Evolutionary conservation across 1,140 invertebrate genomes (phyloP), one percentile per base, ranked within the genome.

Genomic region (Drosophila parabipectinata): DNA sequence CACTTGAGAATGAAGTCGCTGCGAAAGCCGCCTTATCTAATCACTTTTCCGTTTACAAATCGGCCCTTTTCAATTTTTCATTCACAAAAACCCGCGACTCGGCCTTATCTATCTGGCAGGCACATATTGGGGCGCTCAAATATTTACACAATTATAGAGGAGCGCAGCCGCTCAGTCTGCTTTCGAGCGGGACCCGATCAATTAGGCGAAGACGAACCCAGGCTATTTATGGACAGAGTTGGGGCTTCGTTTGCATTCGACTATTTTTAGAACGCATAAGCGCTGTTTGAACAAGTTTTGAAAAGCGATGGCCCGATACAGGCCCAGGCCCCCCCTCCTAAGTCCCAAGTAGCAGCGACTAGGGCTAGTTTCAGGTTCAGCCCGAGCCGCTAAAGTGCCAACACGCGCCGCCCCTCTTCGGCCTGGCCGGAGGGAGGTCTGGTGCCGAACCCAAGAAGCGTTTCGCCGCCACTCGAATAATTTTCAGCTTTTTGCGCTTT

Each of bases 351-450:
- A 63, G 21, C 37, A 51, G 50, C 51, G 41, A 39, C 51, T 69
- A 69, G 66, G 66, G 66, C 66, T 69, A 69, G 63, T 69, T 69
- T 69, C 51, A 69, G 66, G 51, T 69, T 69, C 63, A 32, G 50
- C 57, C 14, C 44, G 34, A 54, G 34, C 53, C 26, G 34, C 37
- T 84, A 72, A 83, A 84, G 80, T 79, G 72, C 80, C 67, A 84
- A 84, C 80, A 84, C 80, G 80, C 80, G 80, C 80, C 80, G 60
- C 64, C 24, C 45, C 26, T 24, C 51, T 26, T 30, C 39, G 26
- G 48, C 28, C 21, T 21, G 21, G 21, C 21, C 21, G 21, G 21
- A 21, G 21, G 21, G 21, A 21, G 21, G 37, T 72, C 48, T 69
- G 39, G 39, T 51, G 26, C 60, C 37, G 30, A 26, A 14, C 66